These are phyloP conservation scores for Sebastes matsubarae DNA, from an alignment of 2,797 vertebrate species.

Conservation along the genomic window DNA sequence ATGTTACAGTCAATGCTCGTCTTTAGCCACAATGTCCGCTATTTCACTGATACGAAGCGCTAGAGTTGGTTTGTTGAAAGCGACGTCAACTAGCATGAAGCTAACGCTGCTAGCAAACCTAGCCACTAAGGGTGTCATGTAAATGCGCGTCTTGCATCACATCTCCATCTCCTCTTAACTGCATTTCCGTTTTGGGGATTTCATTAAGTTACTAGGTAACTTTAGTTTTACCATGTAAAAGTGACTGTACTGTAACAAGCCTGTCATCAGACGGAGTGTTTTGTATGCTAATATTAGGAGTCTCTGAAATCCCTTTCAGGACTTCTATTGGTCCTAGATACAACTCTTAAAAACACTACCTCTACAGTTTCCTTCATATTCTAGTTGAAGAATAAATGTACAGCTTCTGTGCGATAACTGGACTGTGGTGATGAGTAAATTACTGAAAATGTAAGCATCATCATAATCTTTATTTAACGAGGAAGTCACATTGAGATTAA, in stretches of 20 bases:
- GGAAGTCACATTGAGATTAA: too few relatives aligned
- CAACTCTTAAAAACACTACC: neutral
- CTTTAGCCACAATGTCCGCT: neutral
- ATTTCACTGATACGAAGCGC: rapidly evolving
- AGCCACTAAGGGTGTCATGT: rapidly evolving
- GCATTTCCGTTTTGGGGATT: rapidly evolving
- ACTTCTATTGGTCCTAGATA: neutral
- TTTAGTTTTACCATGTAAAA: neutral
- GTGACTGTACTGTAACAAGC: too few relatives aligned
- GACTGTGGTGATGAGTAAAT: neutral
- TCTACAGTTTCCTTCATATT: too few relatives aligned
- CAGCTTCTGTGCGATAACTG: neutral
- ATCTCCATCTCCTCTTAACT: rapidly evolving
- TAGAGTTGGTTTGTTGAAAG: neutral
- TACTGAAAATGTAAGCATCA: neutral
- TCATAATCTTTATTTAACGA: too few relatives aligned
- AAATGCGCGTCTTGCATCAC: rapidly evolving
- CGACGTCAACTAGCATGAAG: neutral
- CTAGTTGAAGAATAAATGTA: rapidly evolving
- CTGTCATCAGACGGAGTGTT: neutral
- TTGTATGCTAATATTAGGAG: neutral
- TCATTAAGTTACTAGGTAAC: rapidly evolving
- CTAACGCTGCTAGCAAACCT: neutral
- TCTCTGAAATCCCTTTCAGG: too few relatives aligned
- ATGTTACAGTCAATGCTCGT: rapidly evolving